These are phyloP conservation scores for Hippasteria phrygiana DNA, from an alignment of 53 echinoderm and acorn worm species.

Conservation along the genomic window DNA sequence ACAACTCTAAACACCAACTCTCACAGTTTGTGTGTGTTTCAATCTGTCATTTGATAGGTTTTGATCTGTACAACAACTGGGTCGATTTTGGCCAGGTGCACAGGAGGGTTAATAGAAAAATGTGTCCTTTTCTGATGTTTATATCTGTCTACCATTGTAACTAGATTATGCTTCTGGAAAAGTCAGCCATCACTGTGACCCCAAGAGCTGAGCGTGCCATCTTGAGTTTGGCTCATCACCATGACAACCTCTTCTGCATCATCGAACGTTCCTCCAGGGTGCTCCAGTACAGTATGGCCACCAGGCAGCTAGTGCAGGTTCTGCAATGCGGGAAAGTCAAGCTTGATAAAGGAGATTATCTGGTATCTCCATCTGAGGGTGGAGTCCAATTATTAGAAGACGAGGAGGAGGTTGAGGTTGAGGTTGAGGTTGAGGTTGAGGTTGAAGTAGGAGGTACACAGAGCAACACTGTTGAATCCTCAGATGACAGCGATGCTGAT, in stretches of 20 bases:
- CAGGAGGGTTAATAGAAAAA: too few species aligned
- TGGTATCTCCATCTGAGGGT: neutral
- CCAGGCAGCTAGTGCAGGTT: conserved; percentile 45
- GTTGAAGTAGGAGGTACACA: neutral
- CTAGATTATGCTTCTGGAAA: conserved; percentile 37
- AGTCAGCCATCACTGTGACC: conserved; percentile 49
- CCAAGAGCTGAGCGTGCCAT: conserved; percentile 31
- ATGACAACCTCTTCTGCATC: conserved; percentile 76
- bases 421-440: neutral
- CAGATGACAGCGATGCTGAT: neutral
- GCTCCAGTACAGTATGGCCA: conserved; percentile 67
- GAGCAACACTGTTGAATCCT: neutral
- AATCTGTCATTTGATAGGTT: too few species aligned
- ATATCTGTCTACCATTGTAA: too few species aligned
- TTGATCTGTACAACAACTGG: too few species aligned
- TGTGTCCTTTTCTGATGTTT: too few species aligned
- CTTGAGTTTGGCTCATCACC: conserved; percentile 51
- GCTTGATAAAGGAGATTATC: conserved; percentile 30
- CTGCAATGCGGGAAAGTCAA: conserved; percentile 56
- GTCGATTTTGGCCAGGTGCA: too few species aligned
- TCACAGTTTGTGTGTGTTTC: too few species aligned
- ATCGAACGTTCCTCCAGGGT: conserved; percentile 64
- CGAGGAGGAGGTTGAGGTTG: neutral
- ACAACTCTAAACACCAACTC: too few species aligned
- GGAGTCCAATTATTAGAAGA: conserved; percentile 6